A percentile compares a stretch with the other conserved stretches of the same genome.
Evolutionary conservation across 2,113 vertebrate genomes (phyloP).

Genomic region (Sphyrna mokarran): DNA sequence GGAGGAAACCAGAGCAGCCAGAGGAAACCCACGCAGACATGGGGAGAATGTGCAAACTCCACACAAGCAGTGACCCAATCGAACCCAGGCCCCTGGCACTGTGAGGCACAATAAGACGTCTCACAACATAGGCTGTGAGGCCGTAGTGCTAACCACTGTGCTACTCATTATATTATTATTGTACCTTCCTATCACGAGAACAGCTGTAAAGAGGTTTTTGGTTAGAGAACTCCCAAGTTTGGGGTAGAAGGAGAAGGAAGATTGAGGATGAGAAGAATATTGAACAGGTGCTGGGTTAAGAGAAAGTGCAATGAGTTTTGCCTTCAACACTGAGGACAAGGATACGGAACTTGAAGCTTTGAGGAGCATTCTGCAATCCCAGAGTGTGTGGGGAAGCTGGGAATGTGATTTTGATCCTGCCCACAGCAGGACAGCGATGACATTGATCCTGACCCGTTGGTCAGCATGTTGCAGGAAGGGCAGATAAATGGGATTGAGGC

Average conservation of each 20-base stretch:
- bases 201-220: neutral
- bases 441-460: neutral
- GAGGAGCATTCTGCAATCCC: neutral
- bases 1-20: no score
- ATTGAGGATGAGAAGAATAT: neutral
- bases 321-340: neutral
- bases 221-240: neutral
- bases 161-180: no score
- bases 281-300: neutral
- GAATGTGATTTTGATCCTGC: neutral
- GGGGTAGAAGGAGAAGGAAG: neutral
- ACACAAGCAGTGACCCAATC: no score
- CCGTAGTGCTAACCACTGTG: no score
- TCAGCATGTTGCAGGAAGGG: neutral
- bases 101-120: no score
- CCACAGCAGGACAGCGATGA: neutral
- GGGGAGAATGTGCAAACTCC: no score
- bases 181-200: neutral
- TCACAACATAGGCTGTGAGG: no score
- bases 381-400: neutral
- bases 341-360: neutral
- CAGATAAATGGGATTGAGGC: neutral
- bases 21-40: no score
- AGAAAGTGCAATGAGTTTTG: neutral
- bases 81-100: no score